These are phyloP conservation scores for Dasysyrphus albostriatus DNA, from an alignment of 2,888 invertebrate genomes.

Conservation along the genomic window DNA sequence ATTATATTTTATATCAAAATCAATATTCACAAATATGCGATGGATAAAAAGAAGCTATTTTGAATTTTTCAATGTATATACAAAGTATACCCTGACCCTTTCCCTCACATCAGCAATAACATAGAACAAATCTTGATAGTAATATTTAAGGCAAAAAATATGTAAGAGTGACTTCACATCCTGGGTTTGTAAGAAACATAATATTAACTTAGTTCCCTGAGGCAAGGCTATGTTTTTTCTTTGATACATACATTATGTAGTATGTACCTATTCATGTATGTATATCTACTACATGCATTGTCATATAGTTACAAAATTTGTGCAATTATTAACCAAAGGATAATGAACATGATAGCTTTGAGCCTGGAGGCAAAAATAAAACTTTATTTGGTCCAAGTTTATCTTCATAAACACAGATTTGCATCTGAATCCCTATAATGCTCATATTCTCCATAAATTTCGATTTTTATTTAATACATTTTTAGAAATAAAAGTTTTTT, in stretches of 20 bases:
- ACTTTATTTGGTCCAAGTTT: neutral
- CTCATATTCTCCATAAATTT: no score
- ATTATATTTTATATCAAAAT: constrained; percentile 48
- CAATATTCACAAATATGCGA: constrained; percentile 34
- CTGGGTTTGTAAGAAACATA: neutral
- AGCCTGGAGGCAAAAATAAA: neutral
- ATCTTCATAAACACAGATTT: neutral
- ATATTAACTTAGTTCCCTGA: neutral
- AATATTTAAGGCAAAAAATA: neutral
- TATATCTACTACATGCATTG: neutral
- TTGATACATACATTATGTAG: no score
- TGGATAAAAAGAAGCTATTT: no score
- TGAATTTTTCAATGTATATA: neutral
- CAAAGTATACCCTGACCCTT: neutral
- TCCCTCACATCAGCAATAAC: neutral
- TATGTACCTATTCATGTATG: no score
- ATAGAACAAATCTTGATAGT: neutral
- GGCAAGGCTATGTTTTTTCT: neutral
- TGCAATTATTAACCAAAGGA: neutral
- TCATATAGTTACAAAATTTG: neutral
- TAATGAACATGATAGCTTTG: neutral
- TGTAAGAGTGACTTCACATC: neutral
- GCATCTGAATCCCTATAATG: neutral
- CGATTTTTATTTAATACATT: no score
- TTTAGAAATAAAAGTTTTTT: no score